Evolutionary conservation across 2,888 invertebrate genomes (phyloP).

Genomic region (Ophioninae sp.): DNA sequence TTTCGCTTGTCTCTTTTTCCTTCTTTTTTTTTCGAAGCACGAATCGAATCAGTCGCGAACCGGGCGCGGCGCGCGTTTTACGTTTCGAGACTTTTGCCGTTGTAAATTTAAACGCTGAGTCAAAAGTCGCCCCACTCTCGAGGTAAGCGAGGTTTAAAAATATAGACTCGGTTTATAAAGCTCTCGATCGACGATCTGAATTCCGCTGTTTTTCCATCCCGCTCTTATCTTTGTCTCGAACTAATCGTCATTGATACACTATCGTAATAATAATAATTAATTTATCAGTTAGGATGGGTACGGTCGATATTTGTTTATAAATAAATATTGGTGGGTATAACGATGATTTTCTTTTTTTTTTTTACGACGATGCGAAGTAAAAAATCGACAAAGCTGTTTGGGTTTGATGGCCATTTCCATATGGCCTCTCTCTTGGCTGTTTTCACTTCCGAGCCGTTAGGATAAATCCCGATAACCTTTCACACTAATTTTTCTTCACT

Average conservation of each 20-base stretch:
- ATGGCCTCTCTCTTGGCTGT: not conserved
- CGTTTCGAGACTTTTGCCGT: constrained; percentile 58
- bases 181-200: constrained; percentile 53
- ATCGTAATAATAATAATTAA: constrained; percentile 2
- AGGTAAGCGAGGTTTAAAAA: constrained; percentile 70
- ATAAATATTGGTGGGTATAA: not conserved
- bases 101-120: constrained; percentile 75
- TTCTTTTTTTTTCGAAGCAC: not conserved
- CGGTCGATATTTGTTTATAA: not conserved
- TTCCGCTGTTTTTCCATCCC: not conserved
- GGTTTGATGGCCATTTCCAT: not conserved
- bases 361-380: not conserved
- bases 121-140: constrained; percentile 61
- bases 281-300: no score
- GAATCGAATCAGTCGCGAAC: not conserved
- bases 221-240: not conserved
- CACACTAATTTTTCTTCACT: constrained; percentile 12
- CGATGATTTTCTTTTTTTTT: no score
- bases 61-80: not conserved
- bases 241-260: not conserved
- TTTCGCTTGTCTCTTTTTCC: not conserved
- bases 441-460: not conserved
- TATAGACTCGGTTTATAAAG: constrained; percentile 64
- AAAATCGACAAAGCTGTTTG: not conserved
- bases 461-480: constrained; percentile 21